Evolutionary conservation across 2,113 vertebrate species (phyloP), one percentile per base, ranked within the genome.

Genomic region (Lota lota): DNA sequence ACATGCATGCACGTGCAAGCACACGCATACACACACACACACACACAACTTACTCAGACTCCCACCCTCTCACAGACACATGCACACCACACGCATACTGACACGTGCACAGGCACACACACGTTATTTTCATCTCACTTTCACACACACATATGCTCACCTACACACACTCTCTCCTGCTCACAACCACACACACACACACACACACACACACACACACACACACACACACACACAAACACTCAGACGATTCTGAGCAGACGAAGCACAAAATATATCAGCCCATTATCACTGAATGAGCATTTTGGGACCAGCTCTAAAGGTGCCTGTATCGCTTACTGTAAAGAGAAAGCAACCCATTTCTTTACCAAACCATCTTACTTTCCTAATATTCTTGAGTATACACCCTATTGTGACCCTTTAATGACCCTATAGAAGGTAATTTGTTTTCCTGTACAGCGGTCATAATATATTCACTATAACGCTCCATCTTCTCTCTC

Each of bases 381-480:
- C 40, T 47, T 11, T 2, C 40, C 12, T 47, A 8, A 47, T 14
- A 14, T 47, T 47, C 40, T 40, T 7, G 36, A 40, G 1, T 7
- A 40, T 40, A 11, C 36, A 47, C 10, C 40, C 40, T 47, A 47
- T 47, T 11, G 28, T 14, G 40, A 47, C 40, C 40, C 40, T 47
- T 10, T 47, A 47, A 14, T 47, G 40, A 47, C 7, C 58, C 36
- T 22, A 56, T 73, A 60, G 76, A 81, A 71, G 59, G 70, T 84
- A 66, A 75, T 79, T 77, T 68, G 18, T 78, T 78, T 74, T 68
- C 79, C 61, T 81, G 82, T 76, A 70, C 4, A 2, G 68, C 67
- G 68, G 77, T 81, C 60, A 79, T 83, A 47, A 47, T 36, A 63
- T 68, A 57, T 68, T 74, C 62, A 58, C 68, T 51, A 50, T 19